Evolutionary conservation across 1,140 invertebrate species (phyloP).

Genomic region (Halesus radiatus): DNA sequence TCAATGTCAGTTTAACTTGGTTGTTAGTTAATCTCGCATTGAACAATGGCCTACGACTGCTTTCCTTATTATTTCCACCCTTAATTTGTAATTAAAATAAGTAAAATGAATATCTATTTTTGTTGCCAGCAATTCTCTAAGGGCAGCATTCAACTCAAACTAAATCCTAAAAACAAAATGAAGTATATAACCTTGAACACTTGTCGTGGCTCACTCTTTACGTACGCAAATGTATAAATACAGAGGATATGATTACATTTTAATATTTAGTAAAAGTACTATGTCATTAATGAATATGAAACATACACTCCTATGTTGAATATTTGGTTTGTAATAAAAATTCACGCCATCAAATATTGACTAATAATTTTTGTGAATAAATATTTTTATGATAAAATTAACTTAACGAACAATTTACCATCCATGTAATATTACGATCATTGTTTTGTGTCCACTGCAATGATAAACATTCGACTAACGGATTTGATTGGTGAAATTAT

Average conservation of each 20-base stretch:
- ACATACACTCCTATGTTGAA: background rate
- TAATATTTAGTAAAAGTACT: constrained; percentile 14
- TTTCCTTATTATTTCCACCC: background rate
- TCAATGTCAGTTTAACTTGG: too few species aligned
- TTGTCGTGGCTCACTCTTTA: background rate
- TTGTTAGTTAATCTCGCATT: too few species aligned
- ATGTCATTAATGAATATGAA: constrained; percentile 11
- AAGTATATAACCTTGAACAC: background rate
- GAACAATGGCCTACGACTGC: background rate
- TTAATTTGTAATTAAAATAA: constrained; percentile 15
- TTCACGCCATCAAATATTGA: constrained; percentile 32
- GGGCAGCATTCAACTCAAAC: constrained; percentile 8
- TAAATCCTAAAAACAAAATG: background rate
- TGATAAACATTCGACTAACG: background rate
- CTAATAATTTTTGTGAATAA: constrained; percentile 26
- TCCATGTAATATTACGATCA: constrained; percentile 26
- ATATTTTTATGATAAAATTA: constrained; percentile 26
- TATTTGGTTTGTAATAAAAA: constrained; percentile 2
- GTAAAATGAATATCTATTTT: constrained; percentile 12
- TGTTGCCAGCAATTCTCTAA: constrained; percentile 3
- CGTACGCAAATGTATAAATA: constrained; percentile 15
- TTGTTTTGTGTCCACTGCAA: constrained; percentile 9
- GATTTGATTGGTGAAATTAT: background rate
- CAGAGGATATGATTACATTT: background rate
- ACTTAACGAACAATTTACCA: constrained; percentile 38